These are phyloP conservation scores for Dromius quadrimaculatus DNA, from an alignment of 2,888 invertebrate genomes.

Conservation along the genomic window DNA sequence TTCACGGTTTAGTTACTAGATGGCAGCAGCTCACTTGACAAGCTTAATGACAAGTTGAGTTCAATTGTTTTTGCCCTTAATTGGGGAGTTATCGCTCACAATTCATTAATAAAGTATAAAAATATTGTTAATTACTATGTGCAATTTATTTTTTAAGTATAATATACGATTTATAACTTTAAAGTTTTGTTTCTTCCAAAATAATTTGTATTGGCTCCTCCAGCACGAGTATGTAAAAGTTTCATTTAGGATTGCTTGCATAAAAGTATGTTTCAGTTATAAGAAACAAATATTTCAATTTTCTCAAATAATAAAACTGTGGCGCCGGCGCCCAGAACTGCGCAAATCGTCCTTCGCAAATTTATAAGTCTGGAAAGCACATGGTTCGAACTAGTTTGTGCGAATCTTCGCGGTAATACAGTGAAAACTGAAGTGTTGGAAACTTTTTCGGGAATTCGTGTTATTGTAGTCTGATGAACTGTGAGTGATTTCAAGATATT, in stretches of 20 bases:
- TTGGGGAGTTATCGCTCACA: no score
- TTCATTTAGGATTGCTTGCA: neutral
- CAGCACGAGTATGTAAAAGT: no score
- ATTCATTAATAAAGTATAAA: no score
- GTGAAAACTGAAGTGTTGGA: neutral
- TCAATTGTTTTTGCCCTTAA: no score
- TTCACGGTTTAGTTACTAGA: neutral
- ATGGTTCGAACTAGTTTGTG: constrained; percentile 38
- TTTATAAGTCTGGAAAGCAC: constrained; percentile 45
- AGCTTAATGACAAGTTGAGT: no score
- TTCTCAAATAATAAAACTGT: constrained; percentile 4
- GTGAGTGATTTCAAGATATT: constrained; percentile 5
- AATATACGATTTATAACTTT: no score
- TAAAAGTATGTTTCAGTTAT: no score
- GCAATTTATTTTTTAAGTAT: no score
- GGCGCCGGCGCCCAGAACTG: constrained; percentile 35
- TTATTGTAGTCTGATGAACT: constrained; percentile 5
- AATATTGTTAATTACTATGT: no score
- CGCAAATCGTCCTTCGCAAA: constrained; percentile 29
- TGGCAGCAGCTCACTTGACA: neutral
- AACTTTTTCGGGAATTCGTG: constrained; percentile 10
- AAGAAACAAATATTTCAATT: no score
- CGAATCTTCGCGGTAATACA: constrained; percentile 16
- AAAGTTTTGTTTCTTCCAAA: no score
- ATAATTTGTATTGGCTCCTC: no score